Base-by-base conservation (phyloP, 1,140 invertebrate genomes). In the Heliconius hewitsoni region DNA sequence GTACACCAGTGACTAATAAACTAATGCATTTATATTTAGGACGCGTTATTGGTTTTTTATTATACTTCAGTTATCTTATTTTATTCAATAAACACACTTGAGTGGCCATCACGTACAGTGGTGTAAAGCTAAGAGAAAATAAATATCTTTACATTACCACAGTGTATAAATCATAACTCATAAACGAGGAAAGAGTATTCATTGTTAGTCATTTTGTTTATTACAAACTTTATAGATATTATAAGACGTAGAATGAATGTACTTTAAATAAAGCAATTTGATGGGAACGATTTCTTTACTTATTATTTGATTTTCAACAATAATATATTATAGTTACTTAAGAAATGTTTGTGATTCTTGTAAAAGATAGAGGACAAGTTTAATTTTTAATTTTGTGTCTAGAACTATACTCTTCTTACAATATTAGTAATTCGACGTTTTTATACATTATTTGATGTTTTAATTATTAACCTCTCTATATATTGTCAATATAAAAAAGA, bases 1-100 rank as follows among this genome's bases (percentile, higher is more conserved):
- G 81, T 90, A 87, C 84, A 11, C 9, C 27, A 81, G 75, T 85
- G 86, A 90, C 81, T 90, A 91, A 91, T 93, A 91, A 91, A 90
- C 87, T 93, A 91, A 93, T 93, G 90, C 91, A 91, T 85, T 89
- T 93, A 93, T 83, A 90, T 91, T 91, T 91, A 88, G 86, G 82
- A 81, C 79, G 79, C 76, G 84, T 89, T 90, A 93, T 89, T 84
- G 85, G 80, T 86, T 90, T 93, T 92, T 93, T 93, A 93, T 92
- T 89, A 86, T 90, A 90, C 86, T 89, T 87, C 84, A 88, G 83
- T 86, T 79, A 84, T 77, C 81, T 84, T 87, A 86, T 87, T 89
- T 88, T 89, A 85, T 82, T 46, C 77, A 71, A 78, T 86, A 80
- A 81, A 79, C 79, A 77, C 76, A 74, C 73, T 74, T 71, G 77